Base-by-base conservation (phyloP, 2,797 vertebrate genomes). In the Enteromius trimaculatus region DNA sequence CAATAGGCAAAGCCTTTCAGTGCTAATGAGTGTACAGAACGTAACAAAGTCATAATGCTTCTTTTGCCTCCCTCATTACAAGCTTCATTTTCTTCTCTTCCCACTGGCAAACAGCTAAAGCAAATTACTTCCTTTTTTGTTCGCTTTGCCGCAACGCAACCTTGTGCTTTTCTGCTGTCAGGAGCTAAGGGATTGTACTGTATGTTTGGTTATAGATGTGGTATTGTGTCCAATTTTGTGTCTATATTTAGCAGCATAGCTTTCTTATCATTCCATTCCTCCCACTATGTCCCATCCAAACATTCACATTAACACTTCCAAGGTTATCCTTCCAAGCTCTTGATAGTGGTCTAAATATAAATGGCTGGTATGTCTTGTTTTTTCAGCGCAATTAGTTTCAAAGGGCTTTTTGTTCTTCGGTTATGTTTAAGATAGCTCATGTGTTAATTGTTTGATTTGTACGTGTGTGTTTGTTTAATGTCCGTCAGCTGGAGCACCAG, bases 401-500 rank as follows among this genome's bases (percentile, higher is more conserved):
- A 51, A 72, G 17, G 34, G 11, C 4, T 72, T 13, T 2, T 51
- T 72, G 70, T 31, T 47, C 26, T 51, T 51, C 19, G 21, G 3
- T 53, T 21, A 49, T 51, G 19, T 51, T 13, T 1, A 21, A 21
- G 26, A 34, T 19, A 31, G 9, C 13, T 66, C 0, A 7, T 34
- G 66, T 62, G n/a, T 23, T 58, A 29, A 21, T 23, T n/a, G 39
- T 44, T 72, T 78, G 8, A 6, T 81, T 65, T 64, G 4, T 39
- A 34, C 37, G 13, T 2, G 8, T 65, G 17, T 58, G 26, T 68
- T 29, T 76, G 21, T 64, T 7, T 62, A 6, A 13, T 71, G 1
- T 64, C 2, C 60, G 74, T 11, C 87, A 99, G 97, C 85, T 97
- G 92, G 96, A 98, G 90, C 87, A 84, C 65, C 96, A 97, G 89